These are phyloP conservation scores for Carapus acus DNA, from an alignment of 2,797 vertebrate genomes.

Conservation along the genomic window DNA sequence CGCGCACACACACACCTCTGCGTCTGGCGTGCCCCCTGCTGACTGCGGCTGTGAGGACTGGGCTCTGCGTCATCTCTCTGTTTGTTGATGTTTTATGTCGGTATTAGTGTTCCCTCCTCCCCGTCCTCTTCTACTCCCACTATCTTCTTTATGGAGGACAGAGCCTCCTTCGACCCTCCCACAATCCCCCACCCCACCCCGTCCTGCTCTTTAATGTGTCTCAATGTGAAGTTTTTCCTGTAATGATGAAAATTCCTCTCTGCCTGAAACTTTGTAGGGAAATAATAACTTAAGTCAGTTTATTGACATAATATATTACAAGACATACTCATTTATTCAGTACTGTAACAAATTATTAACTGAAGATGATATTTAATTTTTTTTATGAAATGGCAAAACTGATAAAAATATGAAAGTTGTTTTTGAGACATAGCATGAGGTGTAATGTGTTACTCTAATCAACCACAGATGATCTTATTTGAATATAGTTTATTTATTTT, in stretches of 20 bases:
- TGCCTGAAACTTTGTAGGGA: conserved; percentile 70
- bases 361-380: conserved; percentile 58
- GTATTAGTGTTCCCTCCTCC: conserved; percentile 47
- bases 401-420: conserved; percentile 43
- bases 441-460: conserved; percentile 68
- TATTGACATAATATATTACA: conserved; percentile 65
- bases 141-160: conserved; percentile 4
- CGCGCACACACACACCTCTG: conserved; percentile 3
- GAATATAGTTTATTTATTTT: conserved; percentile 82
- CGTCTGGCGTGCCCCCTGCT: conserved; percentile 15
- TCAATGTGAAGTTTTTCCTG: conserved; percentile 62
- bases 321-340: conserved; percentile 66
- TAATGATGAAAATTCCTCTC: conserved; percentile 64
- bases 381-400: conserved; percentile 60
- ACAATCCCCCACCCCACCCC: conserved; percentile 15
- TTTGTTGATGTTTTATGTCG: conserved; percentile 56
- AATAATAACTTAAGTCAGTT: conserved; percentile 47
- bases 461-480: conserved; percentile 66
- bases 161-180: no score
- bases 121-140: conserved; percentile 6
- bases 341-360: conserved; percentile 67
- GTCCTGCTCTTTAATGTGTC: conserved; percentile 64
- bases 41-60: conserved; percentile 47
- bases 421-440: conserved; percentile 73
- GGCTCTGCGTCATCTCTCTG: conserved; percentile 37